Evolutionary conservation across 2,888 invertebrate species (phyloP), one percentile per base, ranked within the genome.

Genomic region (Trissolcus brochymenae): DNA sequence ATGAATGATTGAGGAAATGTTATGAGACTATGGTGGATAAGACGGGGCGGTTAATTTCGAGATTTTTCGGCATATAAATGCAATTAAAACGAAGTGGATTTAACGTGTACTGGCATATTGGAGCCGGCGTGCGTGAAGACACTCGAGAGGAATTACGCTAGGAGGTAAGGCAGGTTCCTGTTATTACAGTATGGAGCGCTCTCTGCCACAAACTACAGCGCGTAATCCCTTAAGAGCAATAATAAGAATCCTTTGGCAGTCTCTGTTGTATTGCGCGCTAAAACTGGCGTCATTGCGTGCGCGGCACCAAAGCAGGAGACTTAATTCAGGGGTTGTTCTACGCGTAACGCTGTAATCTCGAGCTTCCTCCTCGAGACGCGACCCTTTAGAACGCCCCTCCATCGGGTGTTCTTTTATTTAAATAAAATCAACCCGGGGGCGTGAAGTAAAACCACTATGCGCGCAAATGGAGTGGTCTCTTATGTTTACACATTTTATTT

Each of bases 191-290:
- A 85, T 82, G 82, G 82, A 84, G 81, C 81, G 81, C 81, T 82
- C 82, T 82, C 82, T 76, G 81, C 85, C 85, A 77, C 84, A 84
- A 86, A 86, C 87, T 86, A 85, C 82, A 82, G 81, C 83, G 82
- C 80, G 83, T 87, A 88, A 88, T 88, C 88, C 87, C 88, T 87
- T 87, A 88, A 88, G 88, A 88, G 87, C 87, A 88, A 88, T 88
- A 88, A 87, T 87, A 87, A 86, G 87, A 87, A 87, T 87, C 87
- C 87, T 87, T 86, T 86, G 83, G 82, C 82, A 67, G 80, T 79
- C 77, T 79, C 77, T 60, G 75, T 79, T 79, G 80, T 70, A 80
- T 79, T 80, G 66, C 71, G 71, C 65, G 77, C 77, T 77, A 79
- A 80, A 80, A 80, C 79, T 80, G 79, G 75, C 77, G 71, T 76